These are phyloP conservation scores for Xenopus tropicalis DNA, from an alignment of 2,113 vertebrate genomes.

Conservation along the genomic window DNA sequence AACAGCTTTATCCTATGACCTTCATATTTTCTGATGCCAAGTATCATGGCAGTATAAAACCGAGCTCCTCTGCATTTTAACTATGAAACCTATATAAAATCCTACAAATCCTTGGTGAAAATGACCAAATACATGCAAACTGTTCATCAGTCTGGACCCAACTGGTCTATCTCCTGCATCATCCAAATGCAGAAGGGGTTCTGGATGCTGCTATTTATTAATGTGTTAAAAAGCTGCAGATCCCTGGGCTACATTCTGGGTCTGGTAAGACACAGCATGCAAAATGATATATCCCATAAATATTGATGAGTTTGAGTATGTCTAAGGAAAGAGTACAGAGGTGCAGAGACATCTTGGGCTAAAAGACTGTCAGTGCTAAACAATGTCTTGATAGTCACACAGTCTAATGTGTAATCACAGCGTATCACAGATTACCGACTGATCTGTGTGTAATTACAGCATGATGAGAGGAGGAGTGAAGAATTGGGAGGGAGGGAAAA, in stretches of 20 bases:
- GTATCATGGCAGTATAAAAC: too few species aligned
- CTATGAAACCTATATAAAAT: too few species aligned
- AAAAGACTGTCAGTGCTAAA: conserved; percentile 25
- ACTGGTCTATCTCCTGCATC: too few species aligned
- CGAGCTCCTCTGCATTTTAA: too few species aligned
- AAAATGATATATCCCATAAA: neutral
- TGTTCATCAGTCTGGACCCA: too few species aligned
- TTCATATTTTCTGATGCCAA: too few species aligned
- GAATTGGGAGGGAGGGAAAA: neutral
- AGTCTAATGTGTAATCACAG: conserved; percentile 44
- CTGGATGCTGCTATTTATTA: too few species aligned
- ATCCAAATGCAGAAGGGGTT: too few species aligned
- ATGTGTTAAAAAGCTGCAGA: neutral
- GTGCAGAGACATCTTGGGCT: conserved; percentile 26
- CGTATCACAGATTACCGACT: conserved; percentile 44
- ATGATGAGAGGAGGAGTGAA: conserved; percentile 37
- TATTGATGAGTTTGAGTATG: neutral
- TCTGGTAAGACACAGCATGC: neutral
- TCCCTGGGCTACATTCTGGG: neutral
- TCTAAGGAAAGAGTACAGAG: conserved; percentile 8
- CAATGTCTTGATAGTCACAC: conserved; percentile 39
- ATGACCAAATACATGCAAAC: too few species aligned
- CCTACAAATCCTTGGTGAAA: too few species aligned
- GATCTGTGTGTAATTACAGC: conserved; percentile 44
- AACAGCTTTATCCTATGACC: too few species aligned